These are phyloP conservation scores for Pammene fasciana DNA, from an alignment of 2,888 invertebrate genomes.

Conservation along the genomic window DNA sequence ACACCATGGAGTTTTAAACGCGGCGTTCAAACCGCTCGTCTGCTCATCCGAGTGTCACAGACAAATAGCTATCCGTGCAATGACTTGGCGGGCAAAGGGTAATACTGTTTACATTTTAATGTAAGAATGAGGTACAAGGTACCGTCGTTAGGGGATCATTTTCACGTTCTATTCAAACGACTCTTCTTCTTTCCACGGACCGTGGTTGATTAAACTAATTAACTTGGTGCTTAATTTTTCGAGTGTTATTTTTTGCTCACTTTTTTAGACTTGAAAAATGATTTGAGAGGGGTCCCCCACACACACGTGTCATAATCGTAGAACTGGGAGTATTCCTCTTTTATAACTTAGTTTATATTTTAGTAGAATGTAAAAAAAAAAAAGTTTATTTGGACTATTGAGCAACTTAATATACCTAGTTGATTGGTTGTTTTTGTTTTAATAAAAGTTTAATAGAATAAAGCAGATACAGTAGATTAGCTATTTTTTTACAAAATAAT, in stretches of 20 bases:
- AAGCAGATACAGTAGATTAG: no score
- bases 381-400: no score
- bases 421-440: no score
- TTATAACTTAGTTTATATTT: no score
- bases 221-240: constrained; percentile 25
- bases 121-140: constrained; percentile 68
- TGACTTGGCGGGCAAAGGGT: constrained; percentile 68
- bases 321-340: background rate
- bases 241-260: constrained; percentile 2
- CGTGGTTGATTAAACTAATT: constrained; percentile 56
- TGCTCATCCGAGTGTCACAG: constrained; percentile 60
- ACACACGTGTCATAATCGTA: background rate
- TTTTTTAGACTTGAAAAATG: background rate
- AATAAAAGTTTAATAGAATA: no score
- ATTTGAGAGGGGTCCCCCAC: background rate
- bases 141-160: constrained; percentile 73
- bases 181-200: constrained; percentile 68
- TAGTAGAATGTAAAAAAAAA: no score
- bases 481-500: no score
- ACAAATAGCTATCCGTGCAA: constrained; percentile 73
- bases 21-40: constrained; percentile 57
- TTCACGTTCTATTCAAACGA: constrained; percentile 66
- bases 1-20: constrained; percentile 8
- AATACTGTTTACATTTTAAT: constrained; percentile 79
- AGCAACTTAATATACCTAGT: no score